phyloP scores from a whole-genome alignment of 2,888 invertebrate species.

The Villa cingulata region DNA sequence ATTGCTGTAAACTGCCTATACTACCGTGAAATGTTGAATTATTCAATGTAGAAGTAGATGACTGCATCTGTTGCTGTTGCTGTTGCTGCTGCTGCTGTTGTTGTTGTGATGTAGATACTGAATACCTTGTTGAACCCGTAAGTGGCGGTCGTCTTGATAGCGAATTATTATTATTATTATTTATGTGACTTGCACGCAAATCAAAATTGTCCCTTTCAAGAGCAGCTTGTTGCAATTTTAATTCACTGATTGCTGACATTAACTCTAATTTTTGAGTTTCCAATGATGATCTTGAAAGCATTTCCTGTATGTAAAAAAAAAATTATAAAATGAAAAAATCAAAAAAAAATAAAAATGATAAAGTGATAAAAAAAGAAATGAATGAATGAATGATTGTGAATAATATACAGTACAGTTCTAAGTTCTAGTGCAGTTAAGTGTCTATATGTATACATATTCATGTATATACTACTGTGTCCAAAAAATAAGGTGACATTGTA shows the following conservation, averaged over 20 bases:
- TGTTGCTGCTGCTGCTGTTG: conserved; percentile 14
- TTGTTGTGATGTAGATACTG: conserved; percentile 28
- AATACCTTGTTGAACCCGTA: conserved; percentile 27
- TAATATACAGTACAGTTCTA: too few relatives aligned
- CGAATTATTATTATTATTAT: conserved; percentile 22
- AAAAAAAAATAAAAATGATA: background rate
- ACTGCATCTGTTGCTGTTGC: conserved; percentile 10
- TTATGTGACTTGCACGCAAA: conserved; percentile 42
- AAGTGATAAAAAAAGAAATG: background rate
- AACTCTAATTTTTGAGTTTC: conserved; percentile 93
- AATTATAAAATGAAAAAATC: conserved; percentile 4
- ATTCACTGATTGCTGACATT: conserved; percentile 81
- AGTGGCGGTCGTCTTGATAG: conserved; percentile 29
- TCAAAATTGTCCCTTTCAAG: conserved; percentile 80
- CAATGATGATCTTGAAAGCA: conserved; percentile 72
- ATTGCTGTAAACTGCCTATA: conserved; percentile 27
- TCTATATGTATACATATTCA: too few relatives aligned
- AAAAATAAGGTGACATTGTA: too few relatives aligned
- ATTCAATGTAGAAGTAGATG: conserved; percentile 35
- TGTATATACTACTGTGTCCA: too few relatives aligned
- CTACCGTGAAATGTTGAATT: conserved; percentile 30
- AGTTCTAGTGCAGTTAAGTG: too few relatives aligned
- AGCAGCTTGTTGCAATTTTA: conserved; percentile 73
- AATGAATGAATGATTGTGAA: too few relatives aligned
- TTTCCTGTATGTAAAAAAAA: conserved; percentile 46